Evolutionary conservation across 2,113 vertebrate genomes (phyloP).

Genomic region (Phrynosoma blainvillii): DNA sequence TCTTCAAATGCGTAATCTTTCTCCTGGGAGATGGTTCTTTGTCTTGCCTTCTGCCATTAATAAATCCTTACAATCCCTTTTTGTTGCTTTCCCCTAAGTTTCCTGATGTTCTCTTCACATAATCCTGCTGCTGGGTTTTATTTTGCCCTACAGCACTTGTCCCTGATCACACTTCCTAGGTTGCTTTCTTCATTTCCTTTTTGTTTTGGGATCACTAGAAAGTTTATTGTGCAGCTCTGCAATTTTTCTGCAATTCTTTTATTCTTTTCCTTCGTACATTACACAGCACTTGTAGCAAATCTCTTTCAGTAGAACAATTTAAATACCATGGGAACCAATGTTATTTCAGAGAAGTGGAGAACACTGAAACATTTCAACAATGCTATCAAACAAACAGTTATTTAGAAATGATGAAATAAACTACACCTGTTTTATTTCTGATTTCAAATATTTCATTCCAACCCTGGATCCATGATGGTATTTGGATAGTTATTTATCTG

Average conservation of each 20-base stretch:
- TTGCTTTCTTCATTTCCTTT: not conserved
- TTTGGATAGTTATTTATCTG: not conserved
- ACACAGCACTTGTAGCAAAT: not conserved
- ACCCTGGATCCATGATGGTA: not conserved
- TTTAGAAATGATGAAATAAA: not conserved
- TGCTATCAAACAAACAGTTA: not conserved
- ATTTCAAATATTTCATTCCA: not conserved
- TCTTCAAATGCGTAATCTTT: not conserved
- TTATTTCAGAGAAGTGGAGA: not conserved
- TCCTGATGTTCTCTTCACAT: not conserved
- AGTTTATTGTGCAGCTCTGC: not conserved
- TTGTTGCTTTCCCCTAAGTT: not conserved
- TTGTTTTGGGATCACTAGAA: not conserved
- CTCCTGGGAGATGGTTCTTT: not conserved
- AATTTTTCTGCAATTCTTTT: not conserved
- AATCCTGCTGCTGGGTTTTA: not conserved
- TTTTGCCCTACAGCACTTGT: not conserved
- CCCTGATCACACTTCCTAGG: not conserved
- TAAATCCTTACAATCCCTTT: not conserved
- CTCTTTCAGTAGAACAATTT: not conserved
- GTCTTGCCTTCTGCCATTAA: not conserved
- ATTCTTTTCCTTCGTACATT: not conserved
- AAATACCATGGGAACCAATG: not conserved
- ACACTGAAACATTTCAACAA: constrained; percentile 8
- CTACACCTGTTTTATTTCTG: not conserved